Base-by-base conservation (phyloP, 1,140 invertebrate species). In the Drosophila persimilis region DNA sequence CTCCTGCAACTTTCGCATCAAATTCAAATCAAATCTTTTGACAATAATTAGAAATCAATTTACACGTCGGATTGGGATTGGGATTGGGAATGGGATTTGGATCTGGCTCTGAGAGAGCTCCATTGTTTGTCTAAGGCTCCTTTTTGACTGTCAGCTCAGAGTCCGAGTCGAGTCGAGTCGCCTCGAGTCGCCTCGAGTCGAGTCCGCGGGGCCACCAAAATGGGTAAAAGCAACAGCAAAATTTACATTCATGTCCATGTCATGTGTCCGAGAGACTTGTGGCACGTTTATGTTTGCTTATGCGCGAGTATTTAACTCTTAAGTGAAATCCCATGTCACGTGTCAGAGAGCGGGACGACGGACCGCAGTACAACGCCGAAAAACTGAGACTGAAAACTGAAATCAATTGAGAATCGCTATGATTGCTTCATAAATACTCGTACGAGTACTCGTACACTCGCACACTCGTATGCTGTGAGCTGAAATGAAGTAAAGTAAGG, bases 261-360 rank as follows among this genome's bases (percentile, higher is more conserved):
- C 80, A 86, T 85, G 77, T 85, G 81, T 85, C 77, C 81, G 50
- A 71, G 57, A 62, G 41, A 75, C 84, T 81, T 85, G 35, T 39
- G 81, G 81, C 81, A 85, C 77, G 79, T 86, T 85, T 86, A 85
- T 80, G 80, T 80, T 85, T 80, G 62, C 80, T 80, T 80, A 80
- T 88, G 60, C 65, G 64, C 70, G 44, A 66, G 83, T 72, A 88
- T 86, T 86, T 78, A 83, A 81, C 70, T 78, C 78, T 86, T 86
- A 86, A 86, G 81, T 86, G 81, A 86, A 86, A 86, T 86, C 81
- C 81, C 81, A 88, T 86, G 81, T 86, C 81, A 86, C 71, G 81
- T 86, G 83, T 86, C 81, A 86, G 64, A 74, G 69, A 77, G 62
- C 69, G 52, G 45, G 20, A 46, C 53, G 11, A 13, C 35, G 4